Conservation (phyloP, 1,140 invertebrate species). For the Elysia chlorotica region DNA sequence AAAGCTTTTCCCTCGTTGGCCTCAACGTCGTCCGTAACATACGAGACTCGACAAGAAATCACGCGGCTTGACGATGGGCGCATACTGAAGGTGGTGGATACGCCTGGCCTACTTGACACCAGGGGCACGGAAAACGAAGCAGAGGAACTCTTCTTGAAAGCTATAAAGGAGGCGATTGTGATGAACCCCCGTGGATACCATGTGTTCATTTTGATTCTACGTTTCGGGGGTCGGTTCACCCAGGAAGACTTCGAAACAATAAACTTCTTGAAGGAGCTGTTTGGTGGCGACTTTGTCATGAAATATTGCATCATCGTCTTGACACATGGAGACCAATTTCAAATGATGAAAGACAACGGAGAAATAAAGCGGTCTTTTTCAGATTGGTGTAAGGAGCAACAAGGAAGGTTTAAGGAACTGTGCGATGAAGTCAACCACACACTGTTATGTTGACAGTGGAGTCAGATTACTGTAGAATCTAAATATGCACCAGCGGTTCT, state of each 20-base stretch:
- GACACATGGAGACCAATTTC: neutral
- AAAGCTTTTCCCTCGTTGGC: neutral
- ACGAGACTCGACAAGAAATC: too few species aligned
- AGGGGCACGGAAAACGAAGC: neutral
- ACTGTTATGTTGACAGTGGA: too few species aligned
- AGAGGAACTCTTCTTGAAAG: neutral
- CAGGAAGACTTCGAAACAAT: neutral
- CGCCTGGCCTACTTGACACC: neutral
- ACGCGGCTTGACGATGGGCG: neutral
- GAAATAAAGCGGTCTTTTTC: neutral
- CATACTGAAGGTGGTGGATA: neutral
- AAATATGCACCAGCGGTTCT: too few species aligned
- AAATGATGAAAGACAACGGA: neutral
- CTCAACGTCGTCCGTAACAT: neutral
- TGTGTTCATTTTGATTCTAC: neutral
- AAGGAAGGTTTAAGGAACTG: neutral
- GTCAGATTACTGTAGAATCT: too few species aligned
- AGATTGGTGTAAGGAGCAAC: neutral
- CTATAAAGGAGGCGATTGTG: neutral
- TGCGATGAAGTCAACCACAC: neutral
- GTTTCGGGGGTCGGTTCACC: neutral
- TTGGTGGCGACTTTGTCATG: neutral
- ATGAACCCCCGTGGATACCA: neutral
- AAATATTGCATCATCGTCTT: neutral
- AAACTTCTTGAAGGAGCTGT: neutral